These are phyloP conservation scores for Pipistrellus kuhlii DNA, from an alignment of 2,797 vertebrate species.

Conservation along the genomic window DNA sequence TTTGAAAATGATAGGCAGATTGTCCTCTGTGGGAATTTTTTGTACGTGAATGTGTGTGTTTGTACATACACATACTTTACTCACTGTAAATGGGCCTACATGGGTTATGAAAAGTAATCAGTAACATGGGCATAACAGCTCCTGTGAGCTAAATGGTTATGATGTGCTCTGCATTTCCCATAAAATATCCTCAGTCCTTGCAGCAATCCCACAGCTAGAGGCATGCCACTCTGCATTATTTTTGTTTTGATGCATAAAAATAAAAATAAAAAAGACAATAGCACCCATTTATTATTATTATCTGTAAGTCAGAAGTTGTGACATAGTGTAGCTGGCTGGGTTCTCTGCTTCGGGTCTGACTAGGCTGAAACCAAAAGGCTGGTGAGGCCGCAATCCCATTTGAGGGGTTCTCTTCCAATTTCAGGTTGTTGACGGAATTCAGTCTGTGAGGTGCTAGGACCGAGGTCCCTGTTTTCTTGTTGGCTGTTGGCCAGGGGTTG, in stretches of 20 bases:
- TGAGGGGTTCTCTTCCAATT: neutral
- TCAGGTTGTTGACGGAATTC: neutral
- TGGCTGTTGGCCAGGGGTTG: neutral
- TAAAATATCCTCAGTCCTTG: neutral
- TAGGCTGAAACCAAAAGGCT: neutral
- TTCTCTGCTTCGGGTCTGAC: neutral
- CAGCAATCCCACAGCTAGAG: neutral
- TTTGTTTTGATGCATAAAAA: neutral
- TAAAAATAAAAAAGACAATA: neutral
- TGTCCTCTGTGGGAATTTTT: neutral
- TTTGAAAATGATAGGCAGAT: conserved; percentile 28
- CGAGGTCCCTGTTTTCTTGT: neutral
- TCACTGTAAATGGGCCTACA: neutral
- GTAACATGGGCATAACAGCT: neutral
- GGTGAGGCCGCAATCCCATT: fast-evolving
- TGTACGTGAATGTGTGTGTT: neutral
- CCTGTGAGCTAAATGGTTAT: neutral
- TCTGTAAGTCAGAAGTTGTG: neutral
- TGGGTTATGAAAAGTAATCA: neutral
- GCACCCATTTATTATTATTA: neutral
- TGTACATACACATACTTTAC: neutral
- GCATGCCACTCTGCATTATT: neutral
- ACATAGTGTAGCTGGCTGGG: neutral
- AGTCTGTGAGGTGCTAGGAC: neutral
- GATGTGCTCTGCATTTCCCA: neutral